These are phyloP conservation scores for Phoeniculus purpureus DNA, from an alignment of 2,797 vertebrate species.

Conservation along the genomic window DNA sequence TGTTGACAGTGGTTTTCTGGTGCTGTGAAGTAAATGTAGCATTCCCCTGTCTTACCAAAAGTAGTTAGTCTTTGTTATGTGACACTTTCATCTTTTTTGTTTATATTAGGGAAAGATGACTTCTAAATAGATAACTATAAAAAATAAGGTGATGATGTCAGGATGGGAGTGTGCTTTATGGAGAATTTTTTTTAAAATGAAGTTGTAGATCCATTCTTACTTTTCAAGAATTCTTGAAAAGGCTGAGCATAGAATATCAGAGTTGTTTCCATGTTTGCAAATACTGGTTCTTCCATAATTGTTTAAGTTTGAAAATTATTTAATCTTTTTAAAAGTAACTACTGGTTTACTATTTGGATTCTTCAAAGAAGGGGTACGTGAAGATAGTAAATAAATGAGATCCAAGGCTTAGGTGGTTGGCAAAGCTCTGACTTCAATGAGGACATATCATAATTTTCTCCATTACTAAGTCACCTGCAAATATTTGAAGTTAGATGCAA, in stretches of 20 bases:
- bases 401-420: neutral
- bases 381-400: neutral
- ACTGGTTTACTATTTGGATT: neutral
- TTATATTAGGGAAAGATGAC: neutral
- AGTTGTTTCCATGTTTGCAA: neutral
- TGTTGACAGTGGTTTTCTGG: constrained; percentile 44
- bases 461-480: neutral
- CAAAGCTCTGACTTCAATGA: neutral
- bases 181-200: neutral
- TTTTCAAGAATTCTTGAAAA: neutral
- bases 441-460: neutral
- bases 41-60: constrained; percentile 21
- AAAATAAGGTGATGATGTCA: neutral
- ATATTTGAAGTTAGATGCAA: neutral
- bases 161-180: neutral
- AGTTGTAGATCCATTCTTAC: neutral
- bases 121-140: neutral
- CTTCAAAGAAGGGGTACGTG: neutral
- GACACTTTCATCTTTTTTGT: neutral
- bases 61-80: constrained; percentile 9
- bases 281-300: neutral
- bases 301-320: neutral
- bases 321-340: neutral
- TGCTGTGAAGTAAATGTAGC: neutral
- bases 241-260: neutral